Percentiles rank a stretch among this genome's conserved stretches.
Conservation (phyloP, 1,140 invertebrate species). For the Drosophila bocki region DNA sequence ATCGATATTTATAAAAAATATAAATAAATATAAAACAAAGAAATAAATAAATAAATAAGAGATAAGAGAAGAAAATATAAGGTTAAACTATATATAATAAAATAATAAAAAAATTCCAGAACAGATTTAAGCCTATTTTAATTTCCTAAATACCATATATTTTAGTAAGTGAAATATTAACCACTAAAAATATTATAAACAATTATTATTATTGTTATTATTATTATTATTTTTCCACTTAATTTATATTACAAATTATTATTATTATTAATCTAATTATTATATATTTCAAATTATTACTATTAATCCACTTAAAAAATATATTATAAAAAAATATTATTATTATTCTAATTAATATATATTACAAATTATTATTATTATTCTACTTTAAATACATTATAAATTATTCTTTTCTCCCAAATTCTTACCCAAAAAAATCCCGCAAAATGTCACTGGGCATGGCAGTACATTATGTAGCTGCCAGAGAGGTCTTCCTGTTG, state of each 20-base stretch:
- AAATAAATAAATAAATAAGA: neutral
- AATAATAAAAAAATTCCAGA: neutral
- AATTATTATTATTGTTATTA: no score
- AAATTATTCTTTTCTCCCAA: neutral
- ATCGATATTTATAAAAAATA: slow-evolving; percentile 18
- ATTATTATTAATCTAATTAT: no score
- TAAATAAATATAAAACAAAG: neutral
- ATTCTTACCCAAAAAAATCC: neutral
- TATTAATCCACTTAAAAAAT: no score
- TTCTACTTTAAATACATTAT: neutral
- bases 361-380: no score
- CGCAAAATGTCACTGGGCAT: neutral
- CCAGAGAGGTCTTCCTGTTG: neutral
- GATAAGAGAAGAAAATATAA: neutral
- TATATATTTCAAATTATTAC: no score
- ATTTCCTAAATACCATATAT: no score
- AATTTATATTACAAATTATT: no score
- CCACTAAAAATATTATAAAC: no score
- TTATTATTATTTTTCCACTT: no score
- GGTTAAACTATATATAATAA: no score
- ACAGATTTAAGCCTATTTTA: neutral
- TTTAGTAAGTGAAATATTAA: neutral
- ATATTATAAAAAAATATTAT: no score
- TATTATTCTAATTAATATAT: no score
- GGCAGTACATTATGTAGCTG: neutral